These are phyloP conservation scores for Masticophis lateralis DNA, from an alignment of 2,797 vertebrate genomes.

Conservation along the genomic window DNA sequence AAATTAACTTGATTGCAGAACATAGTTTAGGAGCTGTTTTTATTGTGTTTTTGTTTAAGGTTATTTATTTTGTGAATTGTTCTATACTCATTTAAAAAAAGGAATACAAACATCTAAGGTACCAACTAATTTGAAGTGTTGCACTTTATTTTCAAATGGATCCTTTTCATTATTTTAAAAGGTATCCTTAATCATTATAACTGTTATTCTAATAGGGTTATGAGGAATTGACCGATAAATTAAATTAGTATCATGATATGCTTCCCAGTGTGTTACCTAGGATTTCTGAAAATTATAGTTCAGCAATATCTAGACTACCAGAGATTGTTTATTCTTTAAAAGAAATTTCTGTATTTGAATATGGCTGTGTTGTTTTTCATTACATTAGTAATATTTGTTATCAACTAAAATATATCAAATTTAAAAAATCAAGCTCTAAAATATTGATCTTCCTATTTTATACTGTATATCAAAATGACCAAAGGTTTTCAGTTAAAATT, in stretches of 20 bases:
- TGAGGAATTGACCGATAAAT: not conserved
- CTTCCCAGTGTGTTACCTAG: not conserved
- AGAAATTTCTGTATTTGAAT: not conserved
- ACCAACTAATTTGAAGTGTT: not conserved
- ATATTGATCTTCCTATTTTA: not conserved
- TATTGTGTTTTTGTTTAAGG: not conserved
- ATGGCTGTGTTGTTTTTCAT: not conserved
- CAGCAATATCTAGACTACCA: not conserved
- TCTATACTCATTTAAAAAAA: not conserved
- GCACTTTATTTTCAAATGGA: not conserved
- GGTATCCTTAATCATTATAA: not conserved
- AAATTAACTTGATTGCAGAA: not conserved
- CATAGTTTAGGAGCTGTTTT: not conserved
- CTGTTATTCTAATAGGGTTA: not conserved
- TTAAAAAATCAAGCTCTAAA: not conserved
- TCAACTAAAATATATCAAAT: not conserved
- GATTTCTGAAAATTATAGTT: not conserved
- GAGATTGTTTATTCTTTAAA: not conserved
- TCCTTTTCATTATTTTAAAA: not conserved
- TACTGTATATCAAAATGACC: not conserved
- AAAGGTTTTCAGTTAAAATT: not conserved
- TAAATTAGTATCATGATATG: not conserved
- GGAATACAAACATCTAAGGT: not conserved
- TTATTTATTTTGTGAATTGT: not conserved
- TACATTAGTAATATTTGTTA: not conserved